phyloP scores from a whole-genome alignment of 1,140 invertebrate species.

The Riptortus pedestris region DNA sequence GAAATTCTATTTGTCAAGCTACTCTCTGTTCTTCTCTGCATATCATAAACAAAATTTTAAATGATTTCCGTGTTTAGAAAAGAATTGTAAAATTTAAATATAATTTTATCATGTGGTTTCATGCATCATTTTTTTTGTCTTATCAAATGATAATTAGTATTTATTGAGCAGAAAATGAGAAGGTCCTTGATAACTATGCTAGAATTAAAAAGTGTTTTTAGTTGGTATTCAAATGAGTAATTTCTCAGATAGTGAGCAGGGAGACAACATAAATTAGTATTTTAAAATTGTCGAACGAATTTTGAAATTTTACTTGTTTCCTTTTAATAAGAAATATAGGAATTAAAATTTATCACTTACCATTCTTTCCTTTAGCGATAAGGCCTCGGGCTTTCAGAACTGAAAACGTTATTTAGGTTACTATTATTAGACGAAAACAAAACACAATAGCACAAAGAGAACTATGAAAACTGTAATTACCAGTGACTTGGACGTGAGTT shows the following conservation, averaged over 20 bases:
- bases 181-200: neutral
- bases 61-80: too few species aligned
- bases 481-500: constrained; percentile 72
- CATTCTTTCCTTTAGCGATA: constrained; percentile 75
- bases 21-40: too few species aligned
- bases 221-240: neutral
- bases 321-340: neutral
- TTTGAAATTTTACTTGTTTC: neutral
- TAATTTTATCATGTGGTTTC: too few species aligned
- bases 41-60: too few species aligned
- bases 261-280: too few species aligned
- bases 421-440: neutral
- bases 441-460: constrained; percentile 5
- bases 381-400: constrained; percentile 62
- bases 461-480: constrained; percentile 36
- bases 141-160: too few species aligned
- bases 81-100: too few species aligned
- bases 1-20: too few species aligned
- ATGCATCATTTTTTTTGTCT: too few species aligned
- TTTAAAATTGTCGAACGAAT: neutral
- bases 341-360: constrained; percentile 37
- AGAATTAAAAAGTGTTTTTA: neutral
- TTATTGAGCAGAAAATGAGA: neutral
- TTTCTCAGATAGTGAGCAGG: too few species aligned
- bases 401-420: constrained; percentile 33